Evolutionary conservation across 2,113 vertebrate genomes (phyloP).

Genomic region (Diadophis punctatus): DNA sequence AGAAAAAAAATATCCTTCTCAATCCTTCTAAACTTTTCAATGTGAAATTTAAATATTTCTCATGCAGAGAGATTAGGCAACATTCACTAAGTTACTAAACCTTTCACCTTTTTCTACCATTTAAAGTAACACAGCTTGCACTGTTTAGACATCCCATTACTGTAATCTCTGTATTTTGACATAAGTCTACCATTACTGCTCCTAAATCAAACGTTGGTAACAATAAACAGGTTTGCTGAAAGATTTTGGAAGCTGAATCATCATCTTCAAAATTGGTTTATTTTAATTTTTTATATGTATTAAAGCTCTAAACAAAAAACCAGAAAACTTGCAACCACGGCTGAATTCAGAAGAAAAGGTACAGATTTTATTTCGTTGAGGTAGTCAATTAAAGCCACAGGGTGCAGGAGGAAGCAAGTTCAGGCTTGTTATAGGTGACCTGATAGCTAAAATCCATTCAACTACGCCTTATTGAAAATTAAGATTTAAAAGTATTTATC

Average conservation of each 20-base stretch:
- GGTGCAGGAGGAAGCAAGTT: background rate
- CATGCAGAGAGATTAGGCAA: background rate
- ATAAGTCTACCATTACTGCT: background rate
- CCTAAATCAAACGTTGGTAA: background rate
- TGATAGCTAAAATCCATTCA: constrained; percentile 1
- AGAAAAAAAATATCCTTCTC: background rate
- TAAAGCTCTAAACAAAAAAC: background rate
- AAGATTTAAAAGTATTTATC: background rate
- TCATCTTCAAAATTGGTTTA: background rate
- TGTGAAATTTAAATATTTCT: background rate
- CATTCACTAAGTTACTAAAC: background rate
- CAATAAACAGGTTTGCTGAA: background rate
- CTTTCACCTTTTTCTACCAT: background rate
- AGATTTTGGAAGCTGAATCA: constrained; percentile 13
- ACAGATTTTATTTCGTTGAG: background rate
- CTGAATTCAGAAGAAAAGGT: constrained; percentile 1
- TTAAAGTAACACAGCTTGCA: background rate
- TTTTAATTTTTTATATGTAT: background rate
- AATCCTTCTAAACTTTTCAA: background rate
- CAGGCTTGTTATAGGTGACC: background rate
- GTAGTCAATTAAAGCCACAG: background rate
- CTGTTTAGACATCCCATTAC: background rate
- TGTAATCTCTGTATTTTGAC: background rate
- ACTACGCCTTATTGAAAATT: background rate
- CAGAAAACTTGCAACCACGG: background rate